Evolutionary conservation across 2,797 vertebrate genomes (phyloP).

Genomic region (Leuciscus waleckii): DNA sequence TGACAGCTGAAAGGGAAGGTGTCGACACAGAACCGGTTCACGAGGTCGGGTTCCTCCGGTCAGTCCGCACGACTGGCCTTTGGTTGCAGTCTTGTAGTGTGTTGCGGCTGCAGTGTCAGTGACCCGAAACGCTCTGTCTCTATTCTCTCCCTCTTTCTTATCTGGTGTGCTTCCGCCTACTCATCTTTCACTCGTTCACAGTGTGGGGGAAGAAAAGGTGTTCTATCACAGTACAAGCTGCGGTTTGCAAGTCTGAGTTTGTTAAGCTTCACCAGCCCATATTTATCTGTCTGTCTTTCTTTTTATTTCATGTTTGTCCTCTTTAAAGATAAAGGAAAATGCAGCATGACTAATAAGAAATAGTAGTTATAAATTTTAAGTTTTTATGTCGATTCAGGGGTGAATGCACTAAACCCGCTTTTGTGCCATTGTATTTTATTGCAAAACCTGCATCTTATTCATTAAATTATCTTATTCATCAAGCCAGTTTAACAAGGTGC

Average conservation of each 20-base stretch:
- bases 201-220: constrained; percentile 58
- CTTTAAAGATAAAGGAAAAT: background rate
- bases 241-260: constrained; percentile 61
- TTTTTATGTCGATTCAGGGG: background rate
- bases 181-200: constrained; percentile 60
- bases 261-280: constrained; percentile 11
- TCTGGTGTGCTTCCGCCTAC: constrained; percentile 55
- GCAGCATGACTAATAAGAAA: background rate
- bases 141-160: constrained; percentile 47
- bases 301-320: constrained; percentile 7
- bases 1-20: constrained; percentile 67
- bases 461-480: background rate
- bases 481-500: background rate
- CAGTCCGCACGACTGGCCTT: constrained; percentile 6
- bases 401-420: background rate
- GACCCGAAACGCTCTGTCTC: constrained; percentile 62
- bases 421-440: too few relatives aligned
- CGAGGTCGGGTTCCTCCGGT: constrained; percentile 33
- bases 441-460: background rate
- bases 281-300: constrained; percentile 29
- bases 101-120: constrained; percentile 69
- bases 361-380: background rate
- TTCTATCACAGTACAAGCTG: constrained; percentile 55
- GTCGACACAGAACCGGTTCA: constrained; percentile 51
- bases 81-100: constrained; percentile 64